A percentile compares a stretch with the other conserved stretches of the same genome.
These are phyloP conservation scores for Busseola fusca DNA, from an alignment of 2,888 invertebrate species.

Conservation along the genomic window DNA sequence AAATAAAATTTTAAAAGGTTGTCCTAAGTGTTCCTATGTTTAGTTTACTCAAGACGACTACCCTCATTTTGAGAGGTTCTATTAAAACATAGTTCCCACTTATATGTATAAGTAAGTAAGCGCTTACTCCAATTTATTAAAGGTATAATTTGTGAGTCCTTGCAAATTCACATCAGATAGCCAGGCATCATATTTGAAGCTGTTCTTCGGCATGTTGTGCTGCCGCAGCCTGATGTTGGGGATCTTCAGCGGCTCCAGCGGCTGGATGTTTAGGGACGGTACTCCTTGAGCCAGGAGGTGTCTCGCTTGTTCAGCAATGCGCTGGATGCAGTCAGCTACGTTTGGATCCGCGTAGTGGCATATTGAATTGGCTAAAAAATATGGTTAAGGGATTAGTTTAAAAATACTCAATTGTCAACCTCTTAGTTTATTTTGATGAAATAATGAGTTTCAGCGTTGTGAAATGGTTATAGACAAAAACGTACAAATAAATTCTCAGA, in stretches of 20 bases:
- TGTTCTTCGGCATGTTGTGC: constrained; percentile 82
- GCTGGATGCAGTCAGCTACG: constrained; percentile 87
- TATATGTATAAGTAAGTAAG: not conserved
- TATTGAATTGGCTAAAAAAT: constrained; percentile 67
- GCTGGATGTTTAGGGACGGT: constrained; percentile 89
- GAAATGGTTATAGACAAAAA: too few species aligned
- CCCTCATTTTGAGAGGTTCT: not conserved
- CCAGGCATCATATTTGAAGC: constrained; percentile 88
- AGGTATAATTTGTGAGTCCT: constrained; percentile 86
- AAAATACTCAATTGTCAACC: not conserved
- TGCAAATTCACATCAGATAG: constrained; percentile 82
- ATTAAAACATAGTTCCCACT: not conserved
- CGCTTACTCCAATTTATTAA: constrained; percentile 86
- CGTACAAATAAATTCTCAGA: too few species aligned
- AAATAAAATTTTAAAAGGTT: not conserved
- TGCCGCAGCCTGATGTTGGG: constrained; percentile 90
- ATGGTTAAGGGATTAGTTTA: not conserved
- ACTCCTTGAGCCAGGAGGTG: constrained; percentile 88
- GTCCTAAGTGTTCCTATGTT: not conserved
- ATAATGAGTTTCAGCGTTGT: too few species aligned
- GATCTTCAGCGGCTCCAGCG: constrained; percentile 89
- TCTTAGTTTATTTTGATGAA: too few species aligned
- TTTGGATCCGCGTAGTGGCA: constrained; percentile 90
- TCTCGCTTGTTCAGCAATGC: constrained; percentile 87
- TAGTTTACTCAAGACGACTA: not conserved